These are phyloP conservation scores for Aspidiotus destructor DNA, from an alignment of 2,888 invertebrate genomes.

Conservation along the genomic window DNA sequence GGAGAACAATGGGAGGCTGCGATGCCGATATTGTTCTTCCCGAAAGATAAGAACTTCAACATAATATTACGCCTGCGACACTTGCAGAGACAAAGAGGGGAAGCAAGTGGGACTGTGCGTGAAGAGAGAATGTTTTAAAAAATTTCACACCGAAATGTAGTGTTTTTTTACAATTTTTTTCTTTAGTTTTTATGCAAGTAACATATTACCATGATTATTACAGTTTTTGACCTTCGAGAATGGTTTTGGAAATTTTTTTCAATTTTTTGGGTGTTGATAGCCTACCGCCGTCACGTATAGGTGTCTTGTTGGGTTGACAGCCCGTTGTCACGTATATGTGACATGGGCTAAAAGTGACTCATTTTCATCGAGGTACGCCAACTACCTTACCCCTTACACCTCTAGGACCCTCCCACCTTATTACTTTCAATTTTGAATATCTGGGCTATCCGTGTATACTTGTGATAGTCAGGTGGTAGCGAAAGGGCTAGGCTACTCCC, in stretches of 20 bases:
- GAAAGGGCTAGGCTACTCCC: not conserved
- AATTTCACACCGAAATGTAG: not conserved
- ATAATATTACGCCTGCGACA: not conserved
- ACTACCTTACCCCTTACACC: not conserved
- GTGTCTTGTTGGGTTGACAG: not conserved
- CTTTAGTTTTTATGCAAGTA: not conserved
- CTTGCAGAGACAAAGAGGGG: not conserved
- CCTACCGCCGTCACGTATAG: not conserved
- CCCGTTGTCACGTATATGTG: not conserved
- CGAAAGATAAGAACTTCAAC: not conserved
- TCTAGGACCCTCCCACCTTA: not conserved
- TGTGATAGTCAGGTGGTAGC: not conserved
- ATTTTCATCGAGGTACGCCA: not conserved
- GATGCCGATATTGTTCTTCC: slow-evolving; percentile 11
- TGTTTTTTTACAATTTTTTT: no score
- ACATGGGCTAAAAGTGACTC: not conserved
- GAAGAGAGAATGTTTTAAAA: not conserved
- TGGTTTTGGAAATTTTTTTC: not conserved
- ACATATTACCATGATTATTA: not conserved
- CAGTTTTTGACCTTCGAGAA: not conserved
- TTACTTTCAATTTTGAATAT: not conserved
- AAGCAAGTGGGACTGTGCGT: not conserved
- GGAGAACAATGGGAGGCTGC: slow-evolving; percentile 6
- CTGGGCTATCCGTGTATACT: not conserved
- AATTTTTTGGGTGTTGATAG: not conserved